Percentiles rank a stretch among this genome's conserved stretches.
Evolutionary conservation across 1,140 invertebrate species (phyloP).

Genomic region (Drosophila miranda): DNA sequence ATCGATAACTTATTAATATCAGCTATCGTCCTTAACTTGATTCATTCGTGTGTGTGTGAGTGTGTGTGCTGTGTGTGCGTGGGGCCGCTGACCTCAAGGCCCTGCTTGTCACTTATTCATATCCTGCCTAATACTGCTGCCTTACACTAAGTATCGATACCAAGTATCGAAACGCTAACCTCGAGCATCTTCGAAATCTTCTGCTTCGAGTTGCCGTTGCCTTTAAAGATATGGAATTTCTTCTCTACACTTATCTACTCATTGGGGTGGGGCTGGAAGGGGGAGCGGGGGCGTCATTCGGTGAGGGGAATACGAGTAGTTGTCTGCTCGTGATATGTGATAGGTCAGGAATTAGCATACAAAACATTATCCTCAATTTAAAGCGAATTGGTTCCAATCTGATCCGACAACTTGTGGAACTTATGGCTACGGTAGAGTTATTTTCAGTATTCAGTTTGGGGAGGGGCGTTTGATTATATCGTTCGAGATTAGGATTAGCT

Average conservation of each 20-base stretch:
- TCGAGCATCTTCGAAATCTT: conserved; percentile 5
- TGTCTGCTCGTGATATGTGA: conserved; percentile 49
- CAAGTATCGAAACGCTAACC: conserved; percentile 7
- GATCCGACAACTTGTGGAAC: conserved; percentile 6
- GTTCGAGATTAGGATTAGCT: conserved; percentile 28
- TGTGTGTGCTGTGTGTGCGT: conserved; percentile 6
- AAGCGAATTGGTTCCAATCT: conserved; percentile 13
- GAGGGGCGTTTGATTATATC: conserved; percentile 3
- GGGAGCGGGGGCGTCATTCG: background rate
- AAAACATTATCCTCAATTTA: conserved; percentile 1
- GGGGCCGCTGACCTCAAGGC: conserved; percentile 37
- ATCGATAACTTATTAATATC: background rate
- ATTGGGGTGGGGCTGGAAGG: conserved; percentile 11
- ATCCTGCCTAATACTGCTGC: conserved; percentile 17
- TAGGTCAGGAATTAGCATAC: conserved; percentile 14
- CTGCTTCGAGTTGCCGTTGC: background rate
- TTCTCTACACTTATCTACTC: conserved; percentile 15
- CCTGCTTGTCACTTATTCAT: conserved; percentile 34
- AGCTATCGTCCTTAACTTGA: background rate
- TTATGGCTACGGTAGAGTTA: conserved; percentile 13
- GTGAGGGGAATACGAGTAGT: background rate
- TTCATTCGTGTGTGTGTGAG: conserved; percentile 19
- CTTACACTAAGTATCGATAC: conserved; percentile 19
- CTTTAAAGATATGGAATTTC: conserved; percentile 41
- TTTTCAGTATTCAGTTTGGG: background rate